Conservation (phyloP, 1,140 invertebrate genomes). For the Halotydeus destructor region DNA sequence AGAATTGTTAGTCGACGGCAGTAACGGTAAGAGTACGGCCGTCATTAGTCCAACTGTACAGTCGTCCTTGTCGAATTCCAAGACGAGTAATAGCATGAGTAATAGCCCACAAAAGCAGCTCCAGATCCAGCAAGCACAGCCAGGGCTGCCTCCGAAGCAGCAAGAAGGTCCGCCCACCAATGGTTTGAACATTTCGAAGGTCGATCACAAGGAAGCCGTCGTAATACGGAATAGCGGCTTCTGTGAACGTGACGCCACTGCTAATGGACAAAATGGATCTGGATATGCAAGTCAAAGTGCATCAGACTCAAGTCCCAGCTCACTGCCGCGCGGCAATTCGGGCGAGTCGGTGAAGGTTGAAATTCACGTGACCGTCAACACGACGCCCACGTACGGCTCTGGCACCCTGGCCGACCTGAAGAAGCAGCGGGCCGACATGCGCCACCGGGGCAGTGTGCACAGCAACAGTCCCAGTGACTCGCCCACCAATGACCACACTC, state of each 20-base stretch:
- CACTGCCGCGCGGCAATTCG: neutral
- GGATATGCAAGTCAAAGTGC: conserved; percentile 6
- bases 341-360: conserved; percentile 19
- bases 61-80: too few relatives aligned
- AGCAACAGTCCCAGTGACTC: conserved; percentile 1
- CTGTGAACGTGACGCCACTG: neutral
- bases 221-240: conserved; percentile 7
- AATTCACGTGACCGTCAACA: conserved; percentile 24
- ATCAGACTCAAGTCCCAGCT: neutral
- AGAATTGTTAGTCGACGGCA: too few relatives aligned
- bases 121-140: too few relatives aligned
- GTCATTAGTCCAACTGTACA: too few relatives aligned
- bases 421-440: conserved; percentile 44
- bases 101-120: too few relatives aligned
- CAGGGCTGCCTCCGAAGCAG: too few relatives aligned
- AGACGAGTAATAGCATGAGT: too few relatives aligned
- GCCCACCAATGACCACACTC: too few relatives aligned
- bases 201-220: conserved; percentile 9
- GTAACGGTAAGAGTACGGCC: too few relatives aligned
- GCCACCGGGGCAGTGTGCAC: conserved; percentile 15
- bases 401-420: conserved; percentile 59
- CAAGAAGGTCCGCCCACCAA: too few relatives aligned
- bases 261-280: neutral
- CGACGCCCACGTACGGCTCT: conserved; percentile 24
- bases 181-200: too few relatives aligned